Evolutionary conservation across 2,888 invertebrate species (phyloP), one percentile per base, ranked within the genome.

Genomic region (Venustoraphidia nigricollis): DNA sequence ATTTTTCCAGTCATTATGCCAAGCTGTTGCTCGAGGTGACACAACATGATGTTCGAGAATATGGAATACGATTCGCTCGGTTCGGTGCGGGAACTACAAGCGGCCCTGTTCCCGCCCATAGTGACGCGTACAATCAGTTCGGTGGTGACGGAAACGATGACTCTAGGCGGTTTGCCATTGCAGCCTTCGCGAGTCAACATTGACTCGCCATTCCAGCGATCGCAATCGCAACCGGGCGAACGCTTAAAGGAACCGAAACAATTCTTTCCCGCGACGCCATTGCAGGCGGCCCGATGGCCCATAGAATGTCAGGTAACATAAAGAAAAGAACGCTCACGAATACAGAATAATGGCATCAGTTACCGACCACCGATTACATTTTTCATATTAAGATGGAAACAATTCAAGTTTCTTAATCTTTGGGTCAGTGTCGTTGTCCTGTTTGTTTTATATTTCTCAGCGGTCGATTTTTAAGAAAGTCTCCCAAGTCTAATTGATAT

Each of bases 241-340:
- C 77, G 79, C 58, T 63, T 81, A 49, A 77, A 72, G 61, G 82
- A 82, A 59, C 80, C 83, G 11, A 70, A 81, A 54, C 84, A 85
- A 61, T 69, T 83, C 50, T 84, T 82, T 65, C 53, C 59, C 5
- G 53, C 59, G 17, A 58, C 35, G 13, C 76, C 82, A 46, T 80
- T 81, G 58, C 88, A 88, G 70, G 81, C 84, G 58, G 79, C 88
- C 50, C 72, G 89, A 64, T 90, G 89, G 89, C 90, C 90, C 14
- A 81, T 86, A 41, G 90, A 90, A 71, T 90, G 90, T 67, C 88
- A 90, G 75, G 89, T 88, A 27, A 3, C 6, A 17, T 27, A 27
- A 27, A 27, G 1, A 27, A 27, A 27, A 27, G 27, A 27, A 27
- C 5, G 27, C 27, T 5, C 27, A 27, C 27, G 27, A 27, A 5